phyloP scores from a whole-genome alignment of 2,888 invertebrate species.

The Nemoura dubitans region DNA sequence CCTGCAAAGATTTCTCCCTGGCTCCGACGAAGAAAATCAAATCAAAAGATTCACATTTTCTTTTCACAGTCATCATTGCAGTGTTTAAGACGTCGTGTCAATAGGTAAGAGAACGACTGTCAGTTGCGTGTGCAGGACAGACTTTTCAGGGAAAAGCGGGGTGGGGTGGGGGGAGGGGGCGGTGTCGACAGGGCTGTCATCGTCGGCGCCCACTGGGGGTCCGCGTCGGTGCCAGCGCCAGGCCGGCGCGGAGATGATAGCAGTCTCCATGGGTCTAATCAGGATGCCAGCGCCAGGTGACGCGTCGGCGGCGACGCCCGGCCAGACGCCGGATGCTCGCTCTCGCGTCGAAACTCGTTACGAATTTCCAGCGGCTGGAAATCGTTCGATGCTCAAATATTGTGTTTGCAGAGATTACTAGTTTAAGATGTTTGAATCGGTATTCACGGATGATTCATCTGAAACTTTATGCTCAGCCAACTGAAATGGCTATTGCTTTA shows the following conservation, averaged over 20 bases:
- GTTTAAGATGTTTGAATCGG: too few relatives aligned
- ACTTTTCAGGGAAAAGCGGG: not conserved
- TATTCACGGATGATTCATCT: too few relatives aligned
- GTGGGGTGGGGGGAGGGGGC: not conserved
- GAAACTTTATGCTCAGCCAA: too few relatives aligned
- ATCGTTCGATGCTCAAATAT: too few relatives aligned
- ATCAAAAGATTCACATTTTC: not conserved
- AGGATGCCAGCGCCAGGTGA: slow-evolving; percentile 9
- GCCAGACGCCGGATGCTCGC: not conserved
- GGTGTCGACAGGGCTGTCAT: not conserved
- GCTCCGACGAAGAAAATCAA: not conserved
- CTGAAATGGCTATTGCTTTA: too few relatives aligned
- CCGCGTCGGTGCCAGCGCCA: not conserved
- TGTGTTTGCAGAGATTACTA: too few relatives aligned
- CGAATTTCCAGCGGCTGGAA: too few relatives aligned
- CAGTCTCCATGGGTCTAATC: slow-evolving; percentile 21
- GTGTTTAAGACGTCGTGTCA: not conserved
- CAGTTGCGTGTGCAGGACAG: not conserved
- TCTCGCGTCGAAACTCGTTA: too few relatives aligned
- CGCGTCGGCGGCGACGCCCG: not conserved
- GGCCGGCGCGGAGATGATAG: not conserved
- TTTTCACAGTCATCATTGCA: not conserved
- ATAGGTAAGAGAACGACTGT: not conserved
- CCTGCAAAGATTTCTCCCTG: not conserved
- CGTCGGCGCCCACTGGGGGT: not conserved